Evolutionary conservation across 2,888 invertebrate species (phyloP).

Genomic region (Dryococelus australis): DNA sequence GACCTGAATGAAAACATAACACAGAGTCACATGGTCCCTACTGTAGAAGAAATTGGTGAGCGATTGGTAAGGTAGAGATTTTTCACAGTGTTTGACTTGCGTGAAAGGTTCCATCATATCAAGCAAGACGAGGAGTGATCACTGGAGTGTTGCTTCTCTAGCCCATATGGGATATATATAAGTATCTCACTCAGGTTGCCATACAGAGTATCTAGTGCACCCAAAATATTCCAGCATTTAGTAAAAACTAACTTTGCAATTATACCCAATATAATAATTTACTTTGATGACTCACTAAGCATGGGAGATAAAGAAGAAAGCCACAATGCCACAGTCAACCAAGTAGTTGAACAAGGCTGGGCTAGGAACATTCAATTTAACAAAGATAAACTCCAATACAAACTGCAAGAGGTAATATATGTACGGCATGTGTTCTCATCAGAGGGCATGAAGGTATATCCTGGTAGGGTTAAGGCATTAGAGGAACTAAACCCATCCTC

Average conservation of each 20-base stretch:
- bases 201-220: background rate
- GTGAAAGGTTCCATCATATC: background rate
- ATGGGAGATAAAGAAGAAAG: background rate
- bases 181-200: background rate
- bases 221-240: background rate
- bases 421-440: background rate
- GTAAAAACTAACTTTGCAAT: background rate
- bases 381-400: background rate
- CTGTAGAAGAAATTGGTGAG: background rate
- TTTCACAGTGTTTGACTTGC: background rate
- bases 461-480: background rate
- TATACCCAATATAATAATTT: background rate
- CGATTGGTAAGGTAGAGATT: background rate
- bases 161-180: background rate
- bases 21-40: background rate
- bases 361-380: background rate
- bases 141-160: background rate
- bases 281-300: background rate
- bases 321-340: background rate
- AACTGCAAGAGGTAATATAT: background rate
- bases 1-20: background rate
- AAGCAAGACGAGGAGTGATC: background rate
- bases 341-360: background rate
- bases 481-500: background rate
- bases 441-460: background rate